These are phyloP conservation scores for Synergus japonicus DNA, from an alignment of 2,888 invertebrate genomes.

Conservation along the genomic window DNA sequence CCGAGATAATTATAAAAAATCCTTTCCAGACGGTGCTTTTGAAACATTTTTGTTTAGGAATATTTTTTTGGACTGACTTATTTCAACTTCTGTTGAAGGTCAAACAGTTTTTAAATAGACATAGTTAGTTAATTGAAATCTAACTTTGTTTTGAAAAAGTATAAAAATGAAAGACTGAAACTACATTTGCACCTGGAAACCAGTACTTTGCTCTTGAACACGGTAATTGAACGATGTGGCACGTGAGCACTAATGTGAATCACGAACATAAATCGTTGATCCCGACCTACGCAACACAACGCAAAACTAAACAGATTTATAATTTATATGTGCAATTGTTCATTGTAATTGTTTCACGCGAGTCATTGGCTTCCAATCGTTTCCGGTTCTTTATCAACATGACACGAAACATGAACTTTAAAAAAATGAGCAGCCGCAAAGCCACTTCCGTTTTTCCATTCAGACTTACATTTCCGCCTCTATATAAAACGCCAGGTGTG, in stretches of 20 bases:
- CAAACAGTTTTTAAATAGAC: no score
- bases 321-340: conserved; percentile 28
- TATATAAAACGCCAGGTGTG: conserved; percentile 20
- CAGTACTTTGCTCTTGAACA: conserved; percentile 12
- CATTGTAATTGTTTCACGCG: conserved; percentile 23
- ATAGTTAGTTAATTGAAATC: neutral
- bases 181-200: conserved; percentile 2
- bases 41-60: neutral
- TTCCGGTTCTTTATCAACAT: conserved; percentile 35
- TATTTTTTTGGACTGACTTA: neutral
- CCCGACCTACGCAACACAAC: conserved; percentile 6
- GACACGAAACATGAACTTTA: neutral
- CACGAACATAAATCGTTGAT: conserved; percentile 27
- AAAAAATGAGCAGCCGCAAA: conserved; percentile 4
- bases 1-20: neutral
- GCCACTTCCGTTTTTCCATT: conserved; percentile 31
- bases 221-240: conserved; percentile 36
- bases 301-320: conserved; percentile 21
- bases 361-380: conserved; percentile 9
- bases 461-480: conserved; percentile 18
- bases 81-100: no score
- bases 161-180: neutral
- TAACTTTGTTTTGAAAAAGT: neutral
- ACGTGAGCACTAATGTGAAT: conserved; percentile 30
- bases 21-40: neutral